A percentile compares a stretch with the other conserved stretches of the same genome.
Evolutionary conservation across 2,888 invertebrate species (phyloP).

Genomic region (Spodoptera littoralis): DNA sequence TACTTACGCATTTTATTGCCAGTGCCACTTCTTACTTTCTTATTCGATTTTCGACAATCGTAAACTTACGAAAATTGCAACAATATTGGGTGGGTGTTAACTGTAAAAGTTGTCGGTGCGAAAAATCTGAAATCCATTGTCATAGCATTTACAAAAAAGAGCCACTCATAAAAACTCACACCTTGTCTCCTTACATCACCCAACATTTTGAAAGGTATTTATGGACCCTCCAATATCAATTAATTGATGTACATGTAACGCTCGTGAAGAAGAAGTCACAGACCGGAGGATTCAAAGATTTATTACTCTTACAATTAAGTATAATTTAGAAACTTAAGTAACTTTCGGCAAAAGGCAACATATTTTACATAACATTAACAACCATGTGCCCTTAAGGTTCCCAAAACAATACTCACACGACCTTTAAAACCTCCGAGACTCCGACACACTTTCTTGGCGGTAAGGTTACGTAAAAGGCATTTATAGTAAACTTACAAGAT

Average conservation of each 20-base stretch:
- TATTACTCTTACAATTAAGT: no score
- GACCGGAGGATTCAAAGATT: no score
- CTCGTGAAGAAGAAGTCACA: no score
- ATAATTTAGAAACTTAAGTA: no score
- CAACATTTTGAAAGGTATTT: no score
- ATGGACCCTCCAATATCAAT: no score
- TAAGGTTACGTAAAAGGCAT: slow-evolving; percentile 54
- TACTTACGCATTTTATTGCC: slow-evolving; percentile 41
- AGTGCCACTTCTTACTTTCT: slow-evolving; percentile 38
- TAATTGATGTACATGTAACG: no score
- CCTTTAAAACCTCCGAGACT: slow-evolving; percentile 53
- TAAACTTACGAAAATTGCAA: slow-evolving; percentile 24
- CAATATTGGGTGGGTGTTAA: slow-evolving; percentile 6
- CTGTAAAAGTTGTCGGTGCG: background rate
- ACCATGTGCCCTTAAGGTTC: slow-evolving; percentile 50
- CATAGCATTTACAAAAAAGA: background rate
- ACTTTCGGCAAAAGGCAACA: slow-evolving; percentile 4
- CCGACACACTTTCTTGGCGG: slow-evolving; percentile 59
- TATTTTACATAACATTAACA: slow-evolving; percentile 40
- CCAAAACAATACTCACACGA: slow-evolving; percentile 48
- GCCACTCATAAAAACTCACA: no score
- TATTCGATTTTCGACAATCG: slow-evolving; percentile 31
- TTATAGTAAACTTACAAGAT: slow-evolving; percentile 43
- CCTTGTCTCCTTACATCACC: no score
- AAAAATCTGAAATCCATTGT: background rate